phyloP scores from a whole-genome alignment of 30 jellyfish, hydroid and myxozoan genomes.

The Mastigias papua region DNA sequence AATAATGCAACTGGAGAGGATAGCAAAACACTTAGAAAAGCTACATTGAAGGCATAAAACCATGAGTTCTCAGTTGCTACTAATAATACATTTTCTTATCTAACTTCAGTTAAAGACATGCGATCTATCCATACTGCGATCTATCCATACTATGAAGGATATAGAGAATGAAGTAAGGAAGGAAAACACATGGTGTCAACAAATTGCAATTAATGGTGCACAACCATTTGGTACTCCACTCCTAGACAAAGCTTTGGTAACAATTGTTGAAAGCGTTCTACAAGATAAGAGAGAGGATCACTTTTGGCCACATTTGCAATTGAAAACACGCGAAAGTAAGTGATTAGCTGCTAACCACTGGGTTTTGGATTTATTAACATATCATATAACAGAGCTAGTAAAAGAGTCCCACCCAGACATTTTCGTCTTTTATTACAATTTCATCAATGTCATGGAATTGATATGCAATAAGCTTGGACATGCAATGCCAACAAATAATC shows the following conservation, averaged over 20 bases:
- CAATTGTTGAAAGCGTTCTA: not conserved
- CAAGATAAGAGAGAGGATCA: not conserved
- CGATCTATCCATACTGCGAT: no score
- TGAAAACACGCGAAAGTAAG: not conserved
- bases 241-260: not conserved
- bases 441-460: not conserved
- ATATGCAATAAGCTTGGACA: not conserved
- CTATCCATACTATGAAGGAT: not conserved
- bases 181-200: not conserved
- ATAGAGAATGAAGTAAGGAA: not conserved
- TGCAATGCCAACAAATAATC: not conserved
- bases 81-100: no score
- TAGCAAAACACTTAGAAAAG: not conserved
- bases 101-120: not conserved
- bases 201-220: not conserved
- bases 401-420: not conserved
- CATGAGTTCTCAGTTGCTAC: not conserved
- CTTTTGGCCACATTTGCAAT: not conserved
- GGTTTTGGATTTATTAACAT: not conserved
- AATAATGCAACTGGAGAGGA: not conserved
- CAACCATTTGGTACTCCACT: not conserved
- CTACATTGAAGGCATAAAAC: not conserved
- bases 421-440: not conserved
- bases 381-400: not conserved
- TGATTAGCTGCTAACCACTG: not conserved